Evolutionary conservation across 2,113 vertebrate genomes (phyloP).

Genomic region (Cryptotis parvus): DNA sequence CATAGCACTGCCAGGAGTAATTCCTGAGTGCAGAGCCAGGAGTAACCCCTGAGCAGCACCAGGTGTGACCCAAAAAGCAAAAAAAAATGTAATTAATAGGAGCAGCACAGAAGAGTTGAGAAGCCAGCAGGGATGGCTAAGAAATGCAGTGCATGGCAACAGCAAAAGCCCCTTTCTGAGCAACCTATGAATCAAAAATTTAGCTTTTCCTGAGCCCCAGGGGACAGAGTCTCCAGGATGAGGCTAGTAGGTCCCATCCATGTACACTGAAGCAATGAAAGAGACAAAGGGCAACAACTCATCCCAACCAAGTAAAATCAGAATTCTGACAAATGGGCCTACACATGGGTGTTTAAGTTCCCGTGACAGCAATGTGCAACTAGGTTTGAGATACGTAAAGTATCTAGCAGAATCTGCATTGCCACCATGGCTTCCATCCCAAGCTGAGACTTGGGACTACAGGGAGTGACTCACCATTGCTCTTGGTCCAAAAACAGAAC

Average conservation of each 20-base stretch:
- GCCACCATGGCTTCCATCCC: not conserved
- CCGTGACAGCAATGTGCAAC: not conserved
- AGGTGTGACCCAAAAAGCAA: no score
- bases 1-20: no score
- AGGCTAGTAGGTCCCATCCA: not conserved
- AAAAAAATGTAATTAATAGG: no score
- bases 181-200: not conserved
- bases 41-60: no score
- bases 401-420: not conserved
- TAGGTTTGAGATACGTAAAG: not conserved
- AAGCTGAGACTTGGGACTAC: not conserved
- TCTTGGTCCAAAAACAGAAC: not conserved
- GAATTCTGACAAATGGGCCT: not conserved
- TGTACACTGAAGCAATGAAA: not conserved
- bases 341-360: not conserved
- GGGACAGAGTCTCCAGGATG: not conserved
- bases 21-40: no score
- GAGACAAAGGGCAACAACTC: not conserved
- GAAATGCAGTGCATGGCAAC: not conserved
- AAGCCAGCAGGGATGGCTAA: not conserved
- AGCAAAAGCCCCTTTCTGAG: not conserved
- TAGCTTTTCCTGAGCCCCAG: not conserved
- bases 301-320: not conserved
- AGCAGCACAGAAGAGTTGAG: not conserved
- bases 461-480: not conserved